Percentiles rank a stretch among this genome's conserved stretches.
phyloP scores from a whole-genome alignment of 1,140 invertebrate species.

The Dendrolimus punctatus region DNA sequence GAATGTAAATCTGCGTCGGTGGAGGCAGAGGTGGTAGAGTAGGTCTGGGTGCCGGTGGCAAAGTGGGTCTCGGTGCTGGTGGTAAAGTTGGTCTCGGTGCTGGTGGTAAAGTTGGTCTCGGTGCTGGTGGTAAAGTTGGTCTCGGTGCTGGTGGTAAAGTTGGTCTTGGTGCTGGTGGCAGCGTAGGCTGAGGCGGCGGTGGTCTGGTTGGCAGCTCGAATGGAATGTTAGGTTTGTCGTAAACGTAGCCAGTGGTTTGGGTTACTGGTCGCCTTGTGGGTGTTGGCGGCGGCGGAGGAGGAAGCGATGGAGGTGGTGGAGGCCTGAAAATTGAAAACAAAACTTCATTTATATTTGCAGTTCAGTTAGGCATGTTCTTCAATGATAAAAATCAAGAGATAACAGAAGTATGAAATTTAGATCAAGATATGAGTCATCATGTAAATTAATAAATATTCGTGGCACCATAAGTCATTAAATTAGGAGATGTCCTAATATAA shows the following conservation, averaged over 20 bases:
- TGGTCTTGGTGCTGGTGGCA: constrained; percentile 13
- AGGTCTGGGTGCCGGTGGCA: not conserved
- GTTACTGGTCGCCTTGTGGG: constrained; percentile 18
- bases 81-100: not conserved
- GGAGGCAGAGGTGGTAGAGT: not conserved
- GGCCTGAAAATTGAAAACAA: constrained; percentile 8
- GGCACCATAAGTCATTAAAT: no score
- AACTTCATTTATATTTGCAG: no score
- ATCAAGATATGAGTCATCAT: no score
- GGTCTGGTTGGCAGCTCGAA: constrained; percentile 18
- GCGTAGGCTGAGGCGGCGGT: constrained; percentile 18
- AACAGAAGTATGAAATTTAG: no score
- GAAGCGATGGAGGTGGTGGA: constrained; percentile 12
- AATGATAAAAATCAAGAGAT: no score
- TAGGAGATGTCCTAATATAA: no score
- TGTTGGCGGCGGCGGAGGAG: constrained; percentile 15
- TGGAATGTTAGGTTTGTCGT: constrained; percentile 18
- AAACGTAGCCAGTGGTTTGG: constrained; percentile 21
- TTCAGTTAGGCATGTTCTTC: no score
- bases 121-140: constrained; percentile 8
- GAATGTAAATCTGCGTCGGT: no score
- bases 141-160: constrained; percentile 21
- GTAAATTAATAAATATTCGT: no score
- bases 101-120: not conserved
- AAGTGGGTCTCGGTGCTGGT: not conserved